phyloP scores from a whole-genome alignment of 2,113 vertebrate species.

The Dicerorhinus sumatrensis region DNA sequence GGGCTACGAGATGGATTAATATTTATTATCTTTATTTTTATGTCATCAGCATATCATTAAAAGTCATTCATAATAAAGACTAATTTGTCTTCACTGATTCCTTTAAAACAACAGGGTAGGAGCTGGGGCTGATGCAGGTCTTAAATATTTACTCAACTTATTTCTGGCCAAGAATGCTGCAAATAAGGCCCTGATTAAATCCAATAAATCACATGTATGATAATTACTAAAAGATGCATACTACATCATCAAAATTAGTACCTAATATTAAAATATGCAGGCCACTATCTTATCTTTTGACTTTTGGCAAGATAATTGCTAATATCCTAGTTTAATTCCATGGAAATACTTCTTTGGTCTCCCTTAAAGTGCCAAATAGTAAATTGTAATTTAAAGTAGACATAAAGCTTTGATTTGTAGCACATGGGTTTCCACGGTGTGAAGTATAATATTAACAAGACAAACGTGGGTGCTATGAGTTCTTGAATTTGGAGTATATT shows the following conservation, averaged over 20 bases:
- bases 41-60: background rate
- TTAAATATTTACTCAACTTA: constrained; percentile 24
- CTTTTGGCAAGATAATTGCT: background rate
- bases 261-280: background rate
- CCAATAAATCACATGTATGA: background rate
- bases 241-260: background rate
- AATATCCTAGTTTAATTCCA: background rate
- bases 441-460: background rate
- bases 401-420: background rate
- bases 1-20: background rate
- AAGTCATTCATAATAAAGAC: background rate
- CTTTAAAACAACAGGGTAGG: background rate
- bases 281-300: background rate
- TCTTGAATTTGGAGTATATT: background rate
- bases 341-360: background rate
- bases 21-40: constrained; percentile 2
- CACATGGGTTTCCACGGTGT: rapidly evolving
- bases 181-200: constrained; percentile 49
- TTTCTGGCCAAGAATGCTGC: constrained; percentile 24
- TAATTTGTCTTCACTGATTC: background rate
- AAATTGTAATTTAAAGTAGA: background rate
- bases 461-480: rapidly evolving
- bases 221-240: background rate
- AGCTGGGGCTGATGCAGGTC: background rate
- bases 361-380: background rate